A percentile compares a stretch with the other conserved stretches of the same genome.
These are phyloP conservation scores for Neuroterus valhalla DNA, from an alignment of 1,140 invertebrate species.

Conservation along the genomic window DNA sequence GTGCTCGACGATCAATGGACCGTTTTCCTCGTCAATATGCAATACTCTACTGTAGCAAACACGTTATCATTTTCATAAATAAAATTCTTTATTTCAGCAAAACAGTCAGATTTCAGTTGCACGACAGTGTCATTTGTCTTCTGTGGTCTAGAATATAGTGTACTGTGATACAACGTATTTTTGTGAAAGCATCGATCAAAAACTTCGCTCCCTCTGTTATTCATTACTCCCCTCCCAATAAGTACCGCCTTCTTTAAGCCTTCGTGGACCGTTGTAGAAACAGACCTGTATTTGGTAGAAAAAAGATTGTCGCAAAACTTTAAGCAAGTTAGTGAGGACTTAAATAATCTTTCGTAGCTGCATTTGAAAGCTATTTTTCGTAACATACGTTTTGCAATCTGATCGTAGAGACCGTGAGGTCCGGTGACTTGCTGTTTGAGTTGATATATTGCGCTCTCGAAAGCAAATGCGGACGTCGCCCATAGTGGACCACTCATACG, in stretches of 20 bases:
- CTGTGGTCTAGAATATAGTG: not conserved
- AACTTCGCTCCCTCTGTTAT: not conserved
- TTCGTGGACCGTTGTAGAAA: not conserved
- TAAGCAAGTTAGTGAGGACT: not conserved
- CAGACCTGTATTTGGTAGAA: not conserved
- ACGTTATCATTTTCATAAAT: not conserved
- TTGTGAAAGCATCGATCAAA: not conserved
- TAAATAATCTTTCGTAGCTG: not conserved
- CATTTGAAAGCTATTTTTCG: not conserved
- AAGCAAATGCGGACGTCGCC: conserved; percentile 14
- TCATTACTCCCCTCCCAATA: not conserved
- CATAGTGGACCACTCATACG: conserved; percentile 21
- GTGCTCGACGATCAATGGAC: not conserved
- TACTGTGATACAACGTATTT: not conserved
- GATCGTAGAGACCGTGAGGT: conserved; percentile 38
- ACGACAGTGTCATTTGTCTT: not conserved
- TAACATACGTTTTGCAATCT: conserved; percentile 36
- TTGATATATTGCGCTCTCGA: conserved; percentile 35
- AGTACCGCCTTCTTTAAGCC: not conserved
- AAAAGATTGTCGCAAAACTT: not conserved
- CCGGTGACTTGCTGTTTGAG: conserved; percentile 41
- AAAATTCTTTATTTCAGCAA: not conserved
- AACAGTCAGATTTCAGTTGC: not conserved
- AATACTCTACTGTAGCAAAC: not conserved
- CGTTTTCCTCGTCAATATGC: not conserved